Base-by-base conservation (phyloP, 2,888 invertebrate species). In the Trichopria drosophilae region DNA sequence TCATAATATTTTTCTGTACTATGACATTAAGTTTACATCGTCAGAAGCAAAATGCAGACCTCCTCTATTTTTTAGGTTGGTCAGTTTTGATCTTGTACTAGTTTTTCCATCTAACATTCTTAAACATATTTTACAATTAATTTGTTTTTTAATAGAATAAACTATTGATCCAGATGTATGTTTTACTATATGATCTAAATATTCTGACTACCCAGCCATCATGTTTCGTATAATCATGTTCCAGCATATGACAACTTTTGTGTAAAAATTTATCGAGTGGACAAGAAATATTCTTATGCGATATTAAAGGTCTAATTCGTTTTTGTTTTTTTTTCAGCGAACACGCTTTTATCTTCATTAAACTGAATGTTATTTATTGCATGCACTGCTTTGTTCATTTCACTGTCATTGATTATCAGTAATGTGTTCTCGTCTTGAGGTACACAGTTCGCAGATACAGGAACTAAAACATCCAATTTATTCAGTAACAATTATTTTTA, bases 11-110 rank as follows among this genome's bases (percentile, higher is more conserved):
- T 45, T 40, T 53, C 45, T 22, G 44, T 29, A 7, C 16, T 20
- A n/a, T 13, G 19, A 12, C 40, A 53, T 53, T 1, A 34, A 43
- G 12, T 13, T 16, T 4, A 49, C 48, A 16, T 49, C 44, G 23
- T 53, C 24, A 16, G 49, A 44, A 12, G 35, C 53, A 44, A 39
- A 44, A n/a, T 39, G 22, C 32, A 49, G 43, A 4, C 53, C 53
- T n/a, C 49, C 45, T 31, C 49, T 13, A 28, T 50, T 53, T 45
- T 45, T 49, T 28, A 44, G 13, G 10, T 24, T 26, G 1, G 50
- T 50, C 10, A 53, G 19, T 23, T 29, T 41, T 3, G 34, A 49
- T 35, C 42, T 45, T 4, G 10, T 31, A 3, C 22, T 24, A 13
- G 19, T 20, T 12, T 9, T 7, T 19, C 41, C 36, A 10, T 40